phyloP scores from a whole-genome alignment of 2,113 vertebrate genomes.

The Pelecanoides urinatrix region DNA sequence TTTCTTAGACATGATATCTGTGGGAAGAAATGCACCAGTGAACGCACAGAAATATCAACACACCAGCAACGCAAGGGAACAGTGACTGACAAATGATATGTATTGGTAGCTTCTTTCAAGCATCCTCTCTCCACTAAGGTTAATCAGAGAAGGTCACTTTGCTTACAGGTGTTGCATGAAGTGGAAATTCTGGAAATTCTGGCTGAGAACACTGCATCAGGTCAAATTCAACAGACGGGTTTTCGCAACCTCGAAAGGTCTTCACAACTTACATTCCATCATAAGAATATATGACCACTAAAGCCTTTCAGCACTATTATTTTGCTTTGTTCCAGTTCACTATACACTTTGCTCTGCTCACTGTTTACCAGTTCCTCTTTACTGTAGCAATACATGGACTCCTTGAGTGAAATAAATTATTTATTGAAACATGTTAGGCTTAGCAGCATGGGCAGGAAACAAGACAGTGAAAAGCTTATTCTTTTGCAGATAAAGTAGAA shows the following conservation, averaged over 20 bases:
- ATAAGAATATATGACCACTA: not conserved
- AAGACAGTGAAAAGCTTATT: not conserved
- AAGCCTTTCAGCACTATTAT: not conserved
- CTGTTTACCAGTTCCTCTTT: not conserved
- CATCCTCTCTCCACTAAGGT: not conserved
- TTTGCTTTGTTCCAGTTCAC: not conserved
- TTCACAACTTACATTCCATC: not conserved
- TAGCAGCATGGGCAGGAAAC: not conserved
- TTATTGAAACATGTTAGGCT: not conserved
- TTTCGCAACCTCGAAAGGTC: not conserved
- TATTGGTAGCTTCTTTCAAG: not conserved
- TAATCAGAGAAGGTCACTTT: not conserved
- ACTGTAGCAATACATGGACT: not conserved
- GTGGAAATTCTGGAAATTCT: not conserved
- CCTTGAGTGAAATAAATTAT: not conserved
- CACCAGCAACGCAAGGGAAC: not conserved
- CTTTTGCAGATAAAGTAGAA: not conserved
- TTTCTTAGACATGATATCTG: not conserved
- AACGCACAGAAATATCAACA: not conserved
- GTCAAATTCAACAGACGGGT: not conserved
- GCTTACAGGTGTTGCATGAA: not conserved
- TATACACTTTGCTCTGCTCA: not conserved
- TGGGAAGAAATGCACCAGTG: not conserved
- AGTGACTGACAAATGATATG: not conserved
- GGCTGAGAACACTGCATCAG: not conserved